phyloP scores from a whole-genome alignment of 1,140 invertebrate genomes.

The Drosophila paulistorum region DNA sequence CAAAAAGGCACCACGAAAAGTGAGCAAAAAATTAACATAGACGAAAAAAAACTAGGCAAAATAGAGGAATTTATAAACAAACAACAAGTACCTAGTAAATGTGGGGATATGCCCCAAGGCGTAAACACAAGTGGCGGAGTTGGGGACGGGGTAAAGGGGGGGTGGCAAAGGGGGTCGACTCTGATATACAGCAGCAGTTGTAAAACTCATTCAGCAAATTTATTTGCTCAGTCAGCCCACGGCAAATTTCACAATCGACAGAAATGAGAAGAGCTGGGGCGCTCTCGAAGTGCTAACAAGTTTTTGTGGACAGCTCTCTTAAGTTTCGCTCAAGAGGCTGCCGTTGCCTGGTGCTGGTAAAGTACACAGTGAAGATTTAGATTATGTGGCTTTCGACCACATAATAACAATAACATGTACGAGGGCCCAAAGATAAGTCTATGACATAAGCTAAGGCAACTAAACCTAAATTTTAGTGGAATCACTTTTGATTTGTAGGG shows the following conservation, averaged over 20 bases:
- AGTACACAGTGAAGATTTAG: slow-evolving; percentile 14
- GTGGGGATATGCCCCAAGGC: slow-evolving; percentile 8
- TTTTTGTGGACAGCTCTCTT: slow-evolving; percentile 22
- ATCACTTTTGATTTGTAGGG: too few species aligned
- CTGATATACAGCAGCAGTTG: slow-evolving; percentile 13
- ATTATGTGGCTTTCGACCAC: slow-evolving; percentile 10
- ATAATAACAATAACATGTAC: not conserved
- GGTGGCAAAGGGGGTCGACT: not conserved
- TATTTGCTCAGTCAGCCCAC: slow-evolving; percentile 50
- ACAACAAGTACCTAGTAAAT: slow-evolving; percentile 16
- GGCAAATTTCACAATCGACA: slow-evolving; percentile 58
- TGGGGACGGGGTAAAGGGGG: not conserved
- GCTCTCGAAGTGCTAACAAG: slow-evolving; percentile 55
- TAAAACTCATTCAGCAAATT: slow-evolving; percentile 34
- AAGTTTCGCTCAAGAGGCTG: slow-evolving; percentile 20
- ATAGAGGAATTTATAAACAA: slow-evolving; percentile 16
- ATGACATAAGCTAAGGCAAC: not conserved
- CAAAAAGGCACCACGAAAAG: not conserved
- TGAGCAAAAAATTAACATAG: slow-evolving; percentile 18
- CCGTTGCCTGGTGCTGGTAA: not conserved
- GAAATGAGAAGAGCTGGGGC: slow-evolving; percentile 30
- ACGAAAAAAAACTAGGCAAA: not conserved
- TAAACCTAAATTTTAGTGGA: not conserved
- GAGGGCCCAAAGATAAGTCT: not conserved
- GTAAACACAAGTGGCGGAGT: slow-evolving; percentile 14